Evolutionary conservation across 2,888 invertebrate species (phyloP), one percentile per base, ranked within the genome.

Genomic region (Hemicrepidius hirtus): DNA sequence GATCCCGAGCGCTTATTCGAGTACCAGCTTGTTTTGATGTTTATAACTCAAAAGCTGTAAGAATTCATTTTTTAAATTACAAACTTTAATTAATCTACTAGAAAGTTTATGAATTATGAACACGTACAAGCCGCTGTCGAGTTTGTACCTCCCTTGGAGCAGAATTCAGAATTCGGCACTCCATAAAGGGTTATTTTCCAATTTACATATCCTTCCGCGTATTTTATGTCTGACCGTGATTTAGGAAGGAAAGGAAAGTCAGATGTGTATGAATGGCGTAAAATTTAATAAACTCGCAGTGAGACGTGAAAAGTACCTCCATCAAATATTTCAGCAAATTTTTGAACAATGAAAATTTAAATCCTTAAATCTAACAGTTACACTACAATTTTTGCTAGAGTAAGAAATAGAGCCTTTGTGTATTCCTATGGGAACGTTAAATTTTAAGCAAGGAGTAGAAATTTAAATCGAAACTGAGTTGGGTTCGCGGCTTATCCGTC

Each of bases 121-220:
- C 57, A 57, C 57, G 57, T 57, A 35, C 35, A 35, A 37, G 35
- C 50, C 50, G 3, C 44, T 10, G 9, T 46, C 24, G 50, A 20
- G 57, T 37, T 57, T 57, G 37, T 53, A 53, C 57, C 35, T 10
- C 37, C 37, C 57, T 57, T 9, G 57, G 21, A 57, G 40, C 37
- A 37, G n/a, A 57, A 57, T 37, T 37, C 57, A 20, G 20, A 21
- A 32, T 37, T 35, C 37, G 57, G 57, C 37, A 40, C 57, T 57
- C n/a, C 21, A 37, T 57, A 40, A 53, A 53, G 57, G 40, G 57
- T 57, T 57, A 40, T 35, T 57, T 57, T 57, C 57, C 57, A 40
- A 57, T 57, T 57, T 57, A 57, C 57, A 57, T 57, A 57, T 37
- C 57, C 57, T 37, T 55, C 20, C 37, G 21, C 50, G 37, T 57